Conservation (phyloP, 2,888 invertebrate genomes). For the Cryptophagus acutangulus region DNA sequence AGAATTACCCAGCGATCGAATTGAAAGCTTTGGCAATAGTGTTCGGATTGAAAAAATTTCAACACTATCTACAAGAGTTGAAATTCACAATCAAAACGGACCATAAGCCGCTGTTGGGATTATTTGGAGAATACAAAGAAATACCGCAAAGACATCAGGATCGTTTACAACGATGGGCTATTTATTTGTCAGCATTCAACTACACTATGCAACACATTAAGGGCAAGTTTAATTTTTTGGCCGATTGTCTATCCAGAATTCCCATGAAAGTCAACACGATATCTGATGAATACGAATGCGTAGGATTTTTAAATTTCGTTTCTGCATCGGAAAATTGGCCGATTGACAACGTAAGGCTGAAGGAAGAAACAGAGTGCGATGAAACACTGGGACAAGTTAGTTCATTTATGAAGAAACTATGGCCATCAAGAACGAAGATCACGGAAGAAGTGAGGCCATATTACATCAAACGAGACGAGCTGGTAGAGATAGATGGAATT, state of each 20-base stretch:
- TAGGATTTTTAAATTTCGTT: conserved; percentile 1
- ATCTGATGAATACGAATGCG: neutral
- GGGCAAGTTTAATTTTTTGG: neutral
- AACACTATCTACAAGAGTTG: conserved; percentile 7
- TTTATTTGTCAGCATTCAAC: conserved; percentile 12
- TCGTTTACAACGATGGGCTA: conserved; percentile 14
- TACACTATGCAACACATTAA: conserved; percentile 14
- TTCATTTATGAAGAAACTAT: neutral
- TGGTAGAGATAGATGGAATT: conserved; percentile 16
- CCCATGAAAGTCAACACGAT: conserved; percentile 1
- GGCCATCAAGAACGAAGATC: neutral
- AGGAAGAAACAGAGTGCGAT: conserved; percentile 9
- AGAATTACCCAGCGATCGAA: too few species aligned
- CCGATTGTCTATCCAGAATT: conserved; percentile 7
- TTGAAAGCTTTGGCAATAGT: conserved; percentile 6
- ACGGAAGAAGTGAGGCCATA: conserved; percentile 7
- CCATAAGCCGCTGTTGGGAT: conserved; percentile 2
- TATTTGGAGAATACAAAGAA: conserved; percentile 4
- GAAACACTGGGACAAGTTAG: conserved; percentile 5
- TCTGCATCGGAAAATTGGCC: neutral
- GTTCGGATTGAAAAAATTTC: conserved; percentile 6
- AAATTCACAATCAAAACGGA: conserved; percentile 3
- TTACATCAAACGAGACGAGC: conserved; percentile 13
- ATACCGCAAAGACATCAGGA: conserved; percentile 2
- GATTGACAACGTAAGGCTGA: conserved; percentile 8